Percentiles rank a stretch among this genome's conserved stretches.
Conservation (phyloP, 2,113 vertebrate genomes). For the Ifrita kowaldi region DNA sequence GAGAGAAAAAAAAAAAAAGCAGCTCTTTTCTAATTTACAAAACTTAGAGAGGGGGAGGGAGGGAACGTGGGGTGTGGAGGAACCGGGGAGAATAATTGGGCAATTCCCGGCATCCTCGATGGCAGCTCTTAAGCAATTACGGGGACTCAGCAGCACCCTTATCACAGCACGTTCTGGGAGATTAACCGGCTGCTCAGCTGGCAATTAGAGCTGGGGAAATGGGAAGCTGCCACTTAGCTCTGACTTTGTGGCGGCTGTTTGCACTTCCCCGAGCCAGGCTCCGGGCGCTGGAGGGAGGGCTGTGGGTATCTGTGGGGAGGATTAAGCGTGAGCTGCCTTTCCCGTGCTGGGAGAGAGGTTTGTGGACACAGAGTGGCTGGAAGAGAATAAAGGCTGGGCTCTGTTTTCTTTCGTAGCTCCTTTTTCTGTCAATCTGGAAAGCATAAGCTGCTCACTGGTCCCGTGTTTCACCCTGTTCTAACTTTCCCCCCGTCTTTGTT, state of each 20-base stretch:
- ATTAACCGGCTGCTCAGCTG: slow-evolving; percentile 34
- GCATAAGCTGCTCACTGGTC: background rate
- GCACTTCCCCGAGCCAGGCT: background rate
- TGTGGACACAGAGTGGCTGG: background rate
- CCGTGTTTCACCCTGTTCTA: background rate
- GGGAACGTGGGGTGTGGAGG: background rate
- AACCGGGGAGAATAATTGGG: slow-evolving; percentile 30
- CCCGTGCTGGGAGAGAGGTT: background rate
- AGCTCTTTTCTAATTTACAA: background rate
- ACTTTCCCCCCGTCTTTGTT: background rate
- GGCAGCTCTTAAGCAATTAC: slow-evolving; percentile 41
- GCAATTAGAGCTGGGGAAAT: slow-evolving; percentile 43
- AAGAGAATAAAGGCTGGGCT: background rate
- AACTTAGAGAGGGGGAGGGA: background rate
- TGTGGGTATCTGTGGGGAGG: background rate
- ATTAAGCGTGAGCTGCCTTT: background rate
- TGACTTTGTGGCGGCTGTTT: slow-evolving; percentile 4
- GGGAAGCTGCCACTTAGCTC: slow-evolving; percentile 43
- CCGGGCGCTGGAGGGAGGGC: background rate
- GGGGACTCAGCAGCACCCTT: slow-evolving; percentile 13
- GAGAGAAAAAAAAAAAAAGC: background rate
- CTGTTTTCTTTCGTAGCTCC: background rate
- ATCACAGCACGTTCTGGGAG: slow-evolving; percentile 6
- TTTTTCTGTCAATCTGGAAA: background rate
- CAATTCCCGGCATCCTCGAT: slow-evolving; percentile 24